Conservation (phyloP, 1,140 invertebrate species). For the Trachymyrmex septentrionalis region DNA sequence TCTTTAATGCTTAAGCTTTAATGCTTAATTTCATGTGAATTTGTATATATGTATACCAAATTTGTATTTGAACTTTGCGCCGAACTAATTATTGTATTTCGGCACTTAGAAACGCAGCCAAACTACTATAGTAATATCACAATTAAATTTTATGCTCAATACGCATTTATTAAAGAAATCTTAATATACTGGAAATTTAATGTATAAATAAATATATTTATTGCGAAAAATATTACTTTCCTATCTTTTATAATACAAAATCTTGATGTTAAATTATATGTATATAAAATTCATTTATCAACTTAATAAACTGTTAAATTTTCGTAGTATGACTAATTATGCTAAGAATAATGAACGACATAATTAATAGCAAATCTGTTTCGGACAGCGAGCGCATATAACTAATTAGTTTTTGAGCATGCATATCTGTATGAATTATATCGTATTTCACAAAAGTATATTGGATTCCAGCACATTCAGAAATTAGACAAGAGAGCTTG, state of each 20-base stretch:
- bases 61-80: too few species aligned
- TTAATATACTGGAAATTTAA: too few species aligned
- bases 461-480: neutral
- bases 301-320: slow-evolving; percentile 9
- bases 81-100: too few species aligned
- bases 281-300: slow-evolving; percentile 21
- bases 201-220: too few species aligned
- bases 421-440: neutral
- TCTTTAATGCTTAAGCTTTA: too few species aligned
- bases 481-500: neutral
- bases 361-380: slow-evolving; percentile 31
- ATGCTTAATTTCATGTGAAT: too few species aligned
- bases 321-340: slow-evolving; percentile 22
- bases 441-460: neutral
- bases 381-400: neutral
- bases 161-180: too few species aligned
- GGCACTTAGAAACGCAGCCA: too few species aligned
- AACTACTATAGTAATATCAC: too few species aligned
- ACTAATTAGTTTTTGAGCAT: slow-evolving; percentile 22
- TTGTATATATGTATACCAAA: too few species aligned
- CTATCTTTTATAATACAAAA: neutral
- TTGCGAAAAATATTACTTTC: too few species aligned
- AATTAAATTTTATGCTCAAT: too few species aligned
- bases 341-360: slow-evolving; percentile 6
- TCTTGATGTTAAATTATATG: neutral